Percentiles rank a stretch among this genome's conserved stretches.
phyloP scores from a whole-genome alignment of 2,797 vertebrate species.

The Podargus strigoides region DNA sequence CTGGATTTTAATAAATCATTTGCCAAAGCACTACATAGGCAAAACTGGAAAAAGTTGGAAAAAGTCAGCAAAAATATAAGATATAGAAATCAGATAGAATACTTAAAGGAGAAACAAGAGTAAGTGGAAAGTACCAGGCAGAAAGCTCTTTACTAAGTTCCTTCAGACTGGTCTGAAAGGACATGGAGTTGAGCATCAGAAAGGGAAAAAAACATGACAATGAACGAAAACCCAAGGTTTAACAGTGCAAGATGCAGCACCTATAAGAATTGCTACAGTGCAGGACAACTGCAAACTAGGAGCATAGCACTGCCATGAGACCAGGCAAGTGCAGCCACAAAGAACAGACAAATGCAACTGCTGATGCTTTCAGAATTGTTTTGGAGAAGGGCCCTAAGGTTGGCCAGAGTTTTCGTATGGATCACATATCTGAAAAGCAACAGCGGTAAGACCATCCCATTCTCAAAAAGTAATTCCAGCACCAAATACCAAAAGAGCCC shows the following conservation, averaged over 20 bases:
- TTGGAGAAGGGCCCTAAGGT: not conserved
- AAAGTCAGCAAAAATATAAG: not conserved
- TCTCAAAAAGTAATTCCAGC: no score
- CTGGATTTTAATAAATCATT: slow-evolving; percentile 9
- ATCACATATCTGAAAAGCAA: no score
- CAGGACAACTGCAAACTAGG: not conserved
- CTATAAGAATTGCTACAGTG: not conserved
- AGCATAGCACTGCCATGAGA: not conserved
- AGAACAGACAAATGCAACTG: not conserved
- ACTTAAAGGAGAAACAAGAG: not conserved
- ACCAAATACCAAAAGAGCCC: no score
- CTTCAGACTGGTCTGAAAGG: not conserved
- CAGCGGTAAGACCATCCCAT: no score
- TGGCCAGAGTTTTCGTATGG: not conserved
- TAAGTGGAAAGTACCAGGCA: not conserved
- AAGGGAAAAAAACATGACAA: not conserved
- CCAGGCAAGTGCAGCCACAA: not conserved
- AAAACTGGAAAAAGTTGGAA: not conserved
- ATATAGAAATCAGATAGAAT: not conserved
- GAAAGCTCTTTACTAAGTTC: not conserved
- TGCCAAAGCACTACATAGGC: not conserved
- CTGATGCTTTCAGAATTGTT: not conserved
- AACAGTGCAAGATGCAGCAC: not conserved
- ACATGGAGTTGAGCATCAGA: not conserved
- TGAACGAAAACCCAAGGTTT: not conserved